Evolutionary conservation across 2,797 vertebrate genomes (phyloP), one percentile per base, ranked within the genome.

Genomic region (Pteropus rufus): DNA sequence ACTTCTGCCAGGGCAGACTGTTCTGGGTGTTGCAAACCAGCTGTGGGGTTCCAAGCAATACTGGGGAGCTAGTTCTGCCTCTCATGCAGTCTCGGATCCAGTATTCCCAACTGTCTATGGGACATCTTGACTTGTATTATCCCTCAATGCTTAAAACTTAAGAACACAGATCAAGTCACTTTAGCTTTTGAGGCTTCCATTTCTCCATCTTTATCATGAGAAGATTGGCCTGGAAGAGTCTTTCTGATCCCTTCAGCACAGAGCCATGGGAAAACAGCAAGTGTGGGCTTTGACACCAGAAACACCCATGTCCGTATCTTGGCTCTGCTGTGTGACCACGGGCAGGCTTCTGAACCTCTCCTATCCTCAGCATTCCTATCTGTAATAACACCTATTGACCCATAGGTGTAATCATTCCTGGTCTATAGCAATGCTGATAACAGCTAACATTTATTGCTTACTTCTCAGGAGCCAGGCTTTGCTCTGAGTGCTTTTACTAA

Each of bases 61-160:
- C 3, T 0, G 0, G 23, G 69, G 64, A 83, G 7, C 10, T 34
- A 4, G 10, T 7, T 21, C 5, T 14, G 16, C 10, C 52, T 65
- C 54, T 44, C 0, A 0, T 11, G 41, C 18, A 10, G 16, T 21
- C 54, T 58, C 3, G 1, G 62, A 46, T 62, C 90, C 62, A 16
- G 31, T n/a, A 1, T 72, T 70, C 83, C 65, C 3, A 19, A 31
- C 67, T 73, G 12, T 44, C 39, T n/a, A 0, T 5, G 36, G 26
- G 31, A 16, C 34, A 11, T 24, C n/a, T 62, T 0, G 0, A 52
- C 36, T 24, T 19, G 64, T 11, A 7, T 29, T 62, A 62, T 23
- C 49, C 41, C 64, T 21, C 14, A 10, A 24, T 1, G 69, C 62
- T 79, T 49, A 3, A 72, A 10, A 36, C 1, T 12, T 82, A 44